Evolutionary conservation across 2,113 vertebrate species (phyloP), one percentile per base, ranked within the genome.

Genomic region (Panurus biarmicus): DNA sequence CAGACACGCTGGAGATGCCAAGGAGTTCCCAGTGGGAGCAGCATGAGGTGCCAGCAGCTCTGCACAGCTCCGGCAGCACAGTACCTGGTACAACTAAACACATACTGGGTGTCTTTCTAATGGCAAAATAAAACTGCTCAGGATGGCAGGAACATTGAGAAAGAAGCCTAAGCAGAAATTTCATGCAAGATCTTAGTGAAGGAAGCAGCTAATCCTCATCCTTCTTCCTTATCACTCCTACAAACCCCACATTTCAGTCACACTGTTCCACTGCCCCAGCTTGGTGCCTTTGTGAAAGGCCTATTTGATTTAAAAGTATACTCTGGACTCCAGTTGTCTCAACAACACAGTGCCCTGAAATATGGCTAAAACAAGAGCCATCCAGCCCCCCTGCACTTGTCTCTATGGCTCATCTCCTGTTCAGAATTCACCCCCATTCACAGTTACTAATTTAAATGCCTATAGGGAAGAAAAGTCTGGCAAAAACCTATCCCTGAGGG

Each of bases 1-100:
- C 1, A 1, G 40, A 33, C 14, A 22, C 4, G 21, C 28, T 0
- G 3, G 33, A 42, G 42, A 40, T 42, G 71, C 23, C 0, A 0
- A 42, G 10, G 54, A 73, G 75, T 12, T 22, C 25, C 26, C 1
- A 0, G 8, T 28, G 29, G 67, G 35, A 82, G 38, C 12, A 40
- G 42, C 5, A 44, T 7, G 31, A 69, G 31, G 35, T 8, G 5
- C 7, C 24, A 66, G 57, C 50, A 47, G 57, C 26, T 79, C 67
- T 29, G n/a, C 45, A 22, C 17, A 15, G 65, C n/a, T 53, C 60
- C 8, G 2, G 31, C 48, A 62, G 24, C 14, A 3, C 19, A 8
- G n/a, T 12, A 9, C 35, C 24, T 11, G 12, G 17, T 26, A 51
- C 12, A 25, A 13, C 62, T 70, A 0, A 24, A 31, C 20, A 25